Evolutionary conservation across 2,113 vertebrate species (phyloP).

Genomic region (Cacatua alba): DNA sequence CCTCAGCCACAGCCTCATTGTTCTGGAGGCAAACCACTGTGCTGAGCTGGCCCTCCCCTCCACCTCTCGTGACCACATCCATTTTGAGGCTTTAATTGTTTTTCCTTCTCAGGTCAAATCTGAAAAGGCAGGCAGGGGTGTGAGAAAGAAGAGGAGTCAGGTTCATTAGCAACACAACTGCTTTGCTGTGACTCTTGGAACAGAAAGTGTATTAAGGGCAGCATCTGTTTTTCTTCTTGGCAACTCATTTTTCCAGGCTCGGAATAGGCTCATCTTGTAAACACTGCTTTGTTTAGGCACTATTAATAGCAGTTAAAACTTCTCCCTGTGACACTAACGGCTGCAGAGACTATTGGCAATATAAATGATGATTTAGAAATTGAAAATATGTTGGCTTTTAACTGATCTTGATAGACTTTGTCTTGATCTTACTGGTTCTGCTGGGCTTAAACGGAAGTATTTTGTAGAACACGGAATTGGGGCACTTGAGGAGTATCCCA

Average conservation of each 20-base stretch:
- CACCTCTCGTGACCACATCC: background rate
- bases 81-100: background rate
- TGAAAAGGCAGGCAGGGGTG: background rate
- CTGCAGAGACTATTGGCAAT: constrained; percentile 21
- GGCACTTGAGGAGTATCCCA: background rate
- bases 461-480: background rate
- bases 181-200: constrained; percentile 37
- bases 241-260: constrained; percentile 58
- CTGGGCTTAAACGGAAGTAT: background rate
- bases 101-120: background rate
- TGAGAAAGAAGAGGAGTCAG: background rate
- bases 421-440: background rate
- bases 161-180: background rate
- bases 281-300: constrained; percentile 9
- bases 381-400: background rate
- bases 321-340: constrained; percentile 7
- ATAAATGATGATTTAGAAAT: background rate
- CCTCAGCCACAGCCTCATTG: background rate
- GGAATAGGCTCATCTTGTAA: constrained; percentile 62
- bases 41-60: background rate
- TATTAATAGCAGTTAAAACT: constrained; percentile 50
- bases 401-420: background rate
- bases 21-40: background rate
- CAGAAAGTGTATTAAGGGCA: background rate
- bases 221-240: constrained; percentile 44